phyloP scores from a whole-genome alignment of 2,888 invertebrate genomes.

The Hypercompe scribonia region DNA sequence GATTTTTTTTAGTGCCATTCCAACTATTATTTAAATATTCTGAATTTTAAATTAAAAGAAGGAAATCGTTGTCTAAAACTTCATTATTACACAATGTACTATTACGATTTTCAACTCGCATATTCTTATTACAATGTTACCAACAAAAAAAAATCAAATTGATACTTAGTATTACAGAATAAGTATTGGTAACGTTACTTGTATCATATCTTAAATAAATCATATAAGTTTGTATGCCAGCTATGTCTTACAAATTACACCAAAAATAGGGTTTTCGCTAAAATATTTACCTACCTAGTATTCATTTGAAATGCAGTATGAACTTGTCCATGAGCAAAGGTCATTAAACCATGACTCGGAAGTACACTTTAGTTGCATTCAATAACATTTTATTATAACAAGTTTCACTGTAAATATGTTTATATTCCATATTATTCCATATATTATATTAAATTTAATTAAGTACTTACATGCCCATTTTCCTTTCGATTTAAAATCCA shows the following conservation, averaged over 20 bases:
- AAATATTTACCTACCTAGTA: not conserved
- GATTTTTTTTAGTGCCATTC: too few species aligned
- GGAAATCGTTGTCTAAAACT: not conserved
- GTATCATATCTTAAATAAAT: too few species aligned
- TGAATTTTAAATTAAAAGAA: too few species aligned
- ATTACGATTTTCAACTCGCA: not conserved
- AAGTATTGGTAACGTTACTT: too few species aligned
- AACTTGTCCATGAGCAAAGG: constrained; percentile 17
- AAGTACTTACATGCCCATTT: constrained; percentile 92
- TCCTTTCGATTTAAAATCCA: constrained; percentile 90
- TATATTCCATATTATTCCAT: not conserved
- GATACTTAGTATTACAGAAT: not conserved
- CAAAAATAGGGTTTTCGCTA: not conserved
- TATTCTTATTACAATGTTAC: not conserved
- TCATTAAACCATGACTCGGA: constrained; percentile 7
- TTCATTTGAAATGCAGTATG: constrained; percentile 6
- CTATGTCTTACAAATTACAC: not conserved
- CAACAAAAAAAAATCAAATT: not conserved
- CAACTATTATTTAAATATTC: too few species aligned
- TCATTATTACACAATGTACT: not conserved
- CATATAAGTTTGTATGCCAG: not conserved
- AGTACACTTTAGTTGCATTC: not conserved
- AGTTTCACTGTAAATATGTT: not conserved
- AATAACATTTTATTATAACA: not conserved
- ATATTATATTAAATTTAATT: too few species aligned